Evolutionary conservation across 2,888 invertebrate species (phyloP), one percentile per base, ranked within the genome.

Genomic region (Herminia tarsipennalis): DNA sequence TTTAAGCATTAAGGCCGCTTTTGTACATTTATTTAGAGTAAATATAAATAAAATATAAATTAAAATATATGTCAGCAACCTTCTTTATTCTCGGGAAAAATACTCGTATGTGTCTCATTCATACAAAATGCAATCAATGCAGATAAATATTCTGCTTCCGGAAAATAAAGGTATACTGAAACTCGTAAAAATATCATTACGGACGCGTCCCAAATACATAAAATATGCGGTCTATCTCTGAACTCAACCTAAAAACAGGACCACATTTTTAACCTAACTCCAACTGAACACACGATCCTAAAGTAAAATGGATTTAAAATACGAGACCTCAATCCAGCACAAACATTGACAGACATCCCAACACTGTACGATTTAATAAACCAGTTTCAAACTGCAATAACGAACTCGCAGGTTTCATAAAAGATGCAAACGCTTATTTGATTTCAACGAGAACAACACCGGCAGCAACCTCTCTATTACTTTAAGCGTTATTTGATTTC

Each of bases 361-460:
- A 22, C 5, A 18, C 34, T 29, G 33, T 42, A 42, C 39, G 52
- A 37, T 61, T 59, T 49, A 59, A 59, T 59, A 53, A 59, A 59
- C 61, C 45, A 61, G 61, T 37, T 56, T 35, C 20, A 34, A 49
- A 61, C 37, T 59, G 59, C 56, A 61, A 37, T 40, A 24, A 22
- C 22, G 3, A 41, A 35, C 44, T 51, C 30, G 21, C 37, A 29
- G 33, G 32, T 29, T 37, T 34, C 12, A 29, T 51, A 43, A 56
- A 60, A 52, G 28, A 60, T 56, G 24, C 36, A 36, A 30, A 27
- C 13, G 24, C 22, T 22, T 29, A 28, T 42, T 35, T 29, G 28
- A 39, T 39, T 32, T 35, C 24, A 16, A 30, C 22, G 21, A 10
- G 17, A 30, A 24, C 17, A 25, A 32, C 10, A 27, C 25, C 12